Conservation (phyloP, 1,140 invertebrate genomes). For the Brachionus manjavacas region DNA sequence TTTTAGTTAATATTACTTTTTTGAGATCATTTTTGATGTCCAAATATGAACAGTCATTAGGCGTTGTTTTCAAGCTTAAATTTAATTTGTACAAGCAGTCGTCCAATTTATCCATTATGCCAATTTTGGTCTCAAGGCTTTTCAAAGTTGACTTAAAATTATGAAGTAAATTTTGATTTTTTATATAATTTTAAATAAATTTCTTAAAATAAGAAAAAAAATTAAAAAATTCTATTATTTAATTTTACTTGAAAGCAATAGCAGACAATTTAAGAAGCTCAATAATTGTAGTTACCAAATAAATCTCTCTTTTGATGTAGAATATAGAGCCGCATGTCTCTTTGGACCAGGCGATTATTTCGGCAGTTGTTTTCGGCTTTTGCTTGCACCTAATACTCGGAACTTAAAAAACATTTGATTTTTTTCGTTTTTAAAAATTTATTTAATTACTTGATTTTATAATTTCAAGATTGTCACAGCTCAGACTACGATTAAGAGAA, state of each 20-base stretch:
- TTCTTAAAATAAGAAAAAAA: too few species aligned
- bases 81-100: constrained; percentile 29
- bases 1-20: not conserved
- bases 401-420: too few species aligned
- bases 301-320: constrained; percentile 35
- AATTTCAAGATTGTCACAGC: constrained; percentile 30
- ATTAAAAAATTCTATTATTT: too few species aligned
- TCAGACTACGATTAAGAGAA: constrained; percentile 50
- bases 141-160: constrained; percentile 33
- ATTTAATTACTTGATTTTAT: constrained; percentile 21
- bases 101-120: constrained; percentile 37
- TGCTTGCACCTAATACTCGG: constrained; percentile 1
- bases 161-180: constrained; percentile 40
- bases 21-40: constrained; percentile 25
- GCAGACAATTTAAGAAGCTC: constrained; percentile 25
- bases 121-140: constrained; percentile 28
- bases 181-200: not conserved
- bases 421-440: too few species aligned
- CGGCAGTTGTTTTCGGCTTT: not conserved
- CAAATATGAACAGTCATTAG: constrained; percentile 18
- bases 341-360: constrained; percentile 36
- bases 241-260: constrained; percentile 27
- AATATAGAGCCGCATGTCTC: constrained; percentile 36
- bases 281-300: constrained; percentile 12
- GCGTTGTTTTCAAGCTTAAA: constrained; percentile 16